Evolutionary conservation across 2,888 invertebrate genomes (phyloP).

Genomic region (Zaprionus lineosus): DNA sequence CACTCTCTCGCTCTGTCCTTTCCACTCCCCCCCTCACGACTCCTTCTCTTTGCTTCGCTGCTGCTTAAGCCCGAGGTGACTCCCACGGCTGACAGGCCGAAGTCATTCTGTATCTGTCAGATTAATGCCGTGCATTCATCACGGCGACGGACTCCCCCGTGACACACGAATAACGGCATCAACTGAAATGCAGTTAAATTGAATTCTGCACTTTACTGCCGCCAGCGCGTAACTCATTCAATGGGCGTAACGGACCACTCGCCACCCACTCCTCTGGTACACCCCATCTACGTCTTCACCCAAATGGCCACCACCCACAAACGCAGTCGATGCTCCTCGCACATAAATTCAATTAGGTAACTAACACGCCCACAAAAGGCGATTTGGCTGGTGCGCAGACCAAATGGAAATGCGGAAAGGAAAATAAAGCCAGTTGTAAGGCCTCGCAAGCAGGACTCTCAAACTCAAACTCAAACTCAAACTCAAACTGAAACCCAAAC

Average conservation of each 20-base stretch:
- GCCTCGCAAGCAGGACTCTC: too few relatives aligned
- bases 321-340: background rate
- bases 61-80: background rate
- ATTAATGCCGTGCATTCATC: conserved; percentile 68
- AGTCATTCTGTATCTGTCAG: conserved; percentile 49
- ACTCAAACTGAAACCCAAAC: background rate
- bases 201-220: conserved; percentile 37
- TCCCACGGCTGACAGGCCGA: conserved; percentile 1
- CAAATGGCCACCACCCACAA: background rate
- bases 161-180: conserved; percentile 29
- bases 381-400: conserved; percentile 11
- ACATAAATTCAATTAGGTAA: conserved; percentile 48
- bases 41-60: too few relatives aligned
- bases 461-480: background rate
- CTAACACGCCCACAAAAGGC: conserved; percentile 28
- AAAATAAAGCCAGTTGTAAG: conserved; percentile 5
- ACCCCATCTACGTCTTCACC: background rate
- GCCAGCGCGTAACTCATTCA: background rate
- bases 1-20: too few relatives aligned
- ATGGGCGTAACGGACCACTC: too few relatives aligned
- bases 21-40: background rate
- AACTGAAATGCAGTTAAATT: conserved; percentile 50
- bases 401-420: background rate
- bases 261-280: background rate
- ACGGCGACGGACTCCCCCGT: conserved; percentile 32